Base-by-base conservation (phyloP, 2,888 invertebrate species). In the Monopis laevigella region DNA sequence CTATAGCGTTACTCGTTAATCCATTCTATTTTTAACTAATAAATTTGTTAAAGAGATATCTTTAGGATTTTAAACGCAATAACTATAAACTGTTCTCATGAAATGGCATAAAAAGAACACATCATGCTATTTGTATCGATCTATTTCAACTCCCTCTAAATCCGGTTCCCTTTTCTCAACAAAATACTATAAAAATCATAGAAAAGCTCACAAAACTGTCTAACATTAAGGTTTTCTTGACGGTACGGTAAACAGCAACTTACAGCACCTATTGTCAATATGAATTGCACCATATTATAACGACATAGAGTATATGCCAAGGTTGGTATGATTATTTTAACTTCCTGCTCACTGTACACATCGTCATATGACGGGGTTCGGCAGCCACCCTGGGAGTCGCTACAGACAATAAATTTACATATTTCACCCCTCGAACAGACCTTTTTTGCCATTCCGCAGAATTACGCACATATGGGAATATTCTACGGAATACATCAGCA, bases 391-490 rank as follows among this genome's bases (percentile, higher is more conserved):
- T 19, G 61, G 65, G 64, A 50, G 70, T 72, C 75, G 77, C 80
- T 78, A 78, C 75, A 80, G 77, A 80, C 80, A 80, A 80, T 80
- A 80, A 78, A 80, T 80, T 80, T 80, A 80, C 80, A 80, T 80
- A 80, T 80, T 80, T 80, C 77, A 75, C 80, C 80, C 78, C 80
- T 77, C 77, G 74, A 77, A 75, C 73, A 77, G 80, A 78, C 80
- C 80, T 78, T 78, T 78, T 78, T 80, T 78, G 74, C 80, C 77
- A 78, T 78, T 78, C 73, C 73, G 65, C 74, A 77, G 78, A 78
- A 80, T 80, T 80, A 78, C 80, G 77, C 77, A 74, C 80, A 78
- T 80, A 80, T 80, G 80, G 78, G 80, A 80, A 80, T 80, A 80
- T 80, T 77, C 75, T 62, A 71, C 70, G 74, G 80, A 80, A 78